Base-by-base conservation (phyloP, 2,113 vertebrate genomes). In the Corydoras maculifer region DNA sequence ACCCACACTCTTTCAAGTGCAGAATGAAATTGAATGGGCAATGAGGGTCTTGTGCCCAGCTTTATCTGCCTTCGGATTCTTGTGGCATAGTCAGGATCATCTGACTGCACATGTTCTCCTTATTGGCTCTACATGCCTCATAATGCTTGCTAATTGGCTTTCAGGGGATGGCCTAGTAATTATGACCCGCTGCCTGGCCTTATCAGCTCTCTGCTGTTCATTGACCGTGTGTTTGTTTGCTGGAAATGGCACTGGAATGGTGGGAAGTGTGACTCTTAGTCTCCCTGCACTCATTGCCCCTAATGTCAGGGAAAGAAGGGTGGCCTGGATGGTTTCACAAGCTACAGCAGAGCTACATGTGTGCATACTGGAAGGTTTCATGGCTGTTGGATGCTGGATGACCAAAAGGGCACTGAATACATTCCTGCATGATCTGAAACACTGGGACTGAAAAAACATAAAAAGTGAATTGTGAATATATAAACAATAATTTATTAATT, bases 61-160 rank as follows among this genome's bases (percentile, higher is more conserved):
- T 0, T 75, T 90, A 62, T 77, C 86, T 11, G 81, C 88, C 25
- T 91, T 88, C 14, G 87, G 86, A 53, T 86, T 87, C 68, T 80
- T 91, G 53, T 91, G 89, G 87, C 82, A 90, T 58, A 90, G 90
- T 15, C 79, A 87, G 29, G 90, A 91, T 73, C 80, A 25, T 73
- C 81, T 78, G 80, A 90, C 88, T 0, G 88, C 89, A 2, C 62
- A 80, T 4, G 61, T 84, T 18, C 86, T 90, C 31, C 81, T 91
- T 70, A 76, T 77, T 57, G 88, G 88, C 66, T 83, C 87, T 5
- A 82, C 84, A 3, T 73, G 86, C 68, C 75, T 90, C 54, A 68
- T 86, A 3, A 82, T 79, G 63, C 77, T 88, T 4, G 60, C 79
- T 5, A 83, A 87, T 73, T 84, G 88, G 85, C 75, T 90, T 57